Percentiles rank a stretch among this genome's conserved stretches.
Evolutionary conservation across 2,888 invertebrate species (phyloP).

Genomic region (Cryptocheilus praepositus): DNA sequence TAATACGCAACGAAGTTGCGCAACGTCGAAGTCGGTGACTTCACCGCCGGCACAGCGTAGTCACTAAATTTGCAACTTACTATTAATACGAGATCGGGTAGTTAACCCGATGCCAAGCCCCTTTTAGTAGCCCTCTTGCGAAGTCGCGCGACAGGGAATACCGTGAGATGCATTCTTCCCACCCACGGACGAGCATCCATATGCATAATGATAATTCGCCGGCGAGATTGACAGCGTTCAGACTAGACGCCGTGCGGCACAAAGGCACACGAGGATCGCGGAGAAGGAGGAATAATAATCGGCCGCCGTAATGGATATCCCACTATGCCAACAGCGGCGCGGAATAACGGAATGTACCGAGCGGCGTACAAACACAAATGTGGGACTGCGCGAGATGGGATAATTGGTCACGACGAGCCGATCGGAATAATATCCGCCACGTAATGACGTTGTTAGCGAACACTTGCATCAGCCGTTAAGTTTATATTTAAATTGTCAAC

Average conservation of each 20-base stretch:
- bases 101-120: too few relatives aligned
- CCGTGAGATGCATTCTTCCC: too few relatives aligned
- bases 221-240: neutral
- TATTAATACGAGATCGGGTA: too few relatives aligned
- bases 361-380: neutral
- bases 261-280: neutral
- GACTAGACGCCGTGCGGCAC: neutral
- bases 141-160: too few relatives aligned
- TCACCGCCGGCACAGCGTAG: too few relatives aligned
- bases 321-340: neutral
- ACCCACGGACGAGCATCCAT: neutral
- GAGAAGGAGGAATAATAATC: conserved; percentile 1
- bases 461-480: too few relatives aligned
- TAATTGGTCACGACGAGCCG: conserved; percentile 4
- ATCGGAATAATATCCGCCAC: conserved; percentile 1
- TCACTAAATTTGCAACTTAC: too few relatives aligned
- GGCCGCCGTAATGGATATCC: conserved; percentile 1
- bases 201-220: neutral
- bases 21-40: too few relatives aligned
- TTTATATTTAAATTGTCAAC: too few relatives aligned
- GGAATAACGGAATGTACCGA: neutral
- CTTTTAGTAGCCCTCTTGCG: too few relatives aligned
- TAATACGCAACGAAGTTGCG: too few relatives aligned
- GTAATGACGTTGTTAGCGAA: too few relatives aligned
- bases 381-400: conserved; percentile 6